Evolutionary conservation across 2,797 vertebrate genomes (phyloP).

Genomic region (Eptatretus atami): DNA sequence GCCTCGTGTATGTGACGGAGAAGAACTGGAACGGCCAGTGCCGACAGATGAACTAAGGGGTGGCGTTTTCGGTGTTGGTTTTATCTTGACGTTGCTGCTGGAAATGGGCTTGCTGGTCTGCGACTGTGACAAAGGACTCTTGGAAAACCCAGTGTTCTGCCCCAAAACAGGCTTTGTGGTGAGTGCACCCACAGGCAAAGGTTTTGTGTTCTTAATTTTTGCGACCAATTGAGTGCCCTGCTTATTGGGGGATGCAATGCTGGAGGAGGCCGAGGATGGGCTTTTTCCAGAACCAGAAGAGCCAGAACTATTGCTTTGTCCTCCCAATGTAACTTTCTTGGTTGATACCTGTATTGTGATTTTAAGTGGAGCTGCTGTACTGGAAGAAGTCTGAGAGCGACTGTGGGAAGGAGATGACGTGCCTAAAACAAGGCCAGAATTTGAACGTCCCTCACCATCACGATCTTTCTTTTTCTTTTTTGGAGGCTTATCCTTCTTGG

Average conservation of each 20-base stretch:
- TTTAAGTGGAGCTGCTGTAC: conserved; percentile 74
- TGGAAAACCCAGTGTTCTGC: conserved; percentile 26
- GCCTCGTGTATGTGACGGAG: conserved; percentile 76
- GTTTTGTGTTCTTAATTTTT: conserved; percentile 66
- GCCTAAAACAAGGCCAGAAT: conserved; percentile 15
- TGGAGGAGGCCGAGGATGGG: conserved; percentile 56
- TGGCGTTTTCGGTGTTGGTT: conserved; percentile 70
- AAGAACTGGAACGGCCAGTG: conserved; percentile 77
- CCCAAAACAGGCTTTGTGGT: conserved; percentile 38
- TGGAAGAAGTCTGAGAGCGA: conserved; percentile 72
- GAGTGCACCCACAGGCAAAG: conserved; percentile 33
- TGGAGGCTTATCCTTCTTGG: conserved; percentile 72
- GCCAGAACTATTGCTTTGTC: conserved; percentile 59
- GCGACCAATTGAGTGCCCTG: conserved; percentile 17
- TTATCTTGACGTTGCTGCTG: conserved; percentile 70
- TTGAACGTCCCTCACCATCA: conserved; percentile 54
- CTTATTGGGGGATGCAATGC: conserved; percentile 14
- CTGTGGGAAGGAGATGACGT: conserved; percentile 80
- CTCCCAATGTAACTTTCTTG: conserved; percentile 62
- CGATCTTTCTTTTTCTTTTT: conserved; percentile 74
- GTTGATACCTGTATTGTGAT: conserved; percentile 93
- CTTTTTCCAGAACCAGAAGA: conserved; percentile 86
- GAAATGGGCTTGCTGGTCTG: conserved; percentile 73
- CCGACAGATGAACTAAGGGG: conserved; percentile 67
- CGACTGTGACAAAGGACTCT: conserved; percentile 50